Conservation (phyloP, 2,888 invertebrate genomes). For the Acronicta alni region DNA sequence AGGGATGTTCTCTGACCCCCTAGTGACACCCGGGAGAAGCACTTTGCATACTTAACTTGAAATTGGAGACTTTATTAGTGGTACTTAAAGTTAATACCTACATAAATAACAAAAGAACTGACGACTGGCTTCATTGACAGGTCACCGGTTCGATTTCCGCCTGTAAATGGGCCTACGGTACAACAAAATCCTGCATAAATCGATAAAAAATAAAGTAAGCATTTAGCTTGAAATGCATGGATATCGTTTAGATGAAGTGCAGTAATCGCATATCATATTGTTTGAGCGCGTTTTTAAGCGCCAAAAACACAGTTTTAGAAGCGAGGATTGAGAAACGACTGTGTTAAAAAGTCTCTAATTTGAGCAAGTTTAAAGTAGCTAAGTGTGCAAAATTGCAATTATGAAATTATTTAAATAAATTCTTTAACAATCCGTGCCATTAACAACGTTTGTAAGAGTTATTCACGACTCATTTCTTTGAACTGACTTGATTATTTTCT, state of each 20-base stretch:
- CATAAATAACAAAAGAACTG: neutral
- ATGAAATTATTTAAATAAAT: slow-evolving; percentile 24
- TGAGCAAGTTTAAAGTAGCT: slow-evolving; percentile 6
- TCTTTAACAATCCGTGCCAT: slow-evolving; percentile 2
- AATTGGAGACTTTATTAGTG: slow-evolving; percentile 2
- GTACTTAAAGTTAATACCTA: neutral
- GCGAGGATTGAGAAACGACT: too few species aligned
- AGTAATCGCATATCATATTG: too few species aligned
- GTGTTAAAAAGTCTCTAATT: neutral
- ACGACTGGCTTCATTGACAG: too few species aligned
- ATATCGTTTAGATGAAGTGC: too few species aligned
- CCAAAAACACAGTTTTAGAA: too few species aligned
- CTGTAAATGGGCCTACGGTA: too few species aligned
- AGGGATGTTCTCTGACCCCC: slow-evolving; percentile 43
- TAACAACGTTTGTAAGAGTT: neutral
- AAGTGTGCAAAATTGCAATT: slow-evolving; percentile 43
- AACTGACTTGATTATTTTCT: slow-evolving; percentile 14
- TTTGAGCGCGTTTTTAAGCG: too few species aligned
- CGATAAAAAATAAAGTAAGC: too few species aligned
- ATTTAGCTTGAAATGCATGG: too few species aligned
- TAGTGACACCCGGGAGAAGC: slow-evolving; percentile 12
- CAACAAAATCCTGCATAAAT: too few species aligned
- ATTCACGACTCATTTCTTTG: slow-evolving; percentile 1
- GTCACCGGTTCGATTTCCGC: too few species aligned
- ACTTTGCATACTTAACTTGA: slow-evolving; percentile 29